These are phyloP conservation scores for Pristionchus japonicus DNA, from an alignment of 2,888 invertebrate species.

Conservation along the genomic window DNA sequence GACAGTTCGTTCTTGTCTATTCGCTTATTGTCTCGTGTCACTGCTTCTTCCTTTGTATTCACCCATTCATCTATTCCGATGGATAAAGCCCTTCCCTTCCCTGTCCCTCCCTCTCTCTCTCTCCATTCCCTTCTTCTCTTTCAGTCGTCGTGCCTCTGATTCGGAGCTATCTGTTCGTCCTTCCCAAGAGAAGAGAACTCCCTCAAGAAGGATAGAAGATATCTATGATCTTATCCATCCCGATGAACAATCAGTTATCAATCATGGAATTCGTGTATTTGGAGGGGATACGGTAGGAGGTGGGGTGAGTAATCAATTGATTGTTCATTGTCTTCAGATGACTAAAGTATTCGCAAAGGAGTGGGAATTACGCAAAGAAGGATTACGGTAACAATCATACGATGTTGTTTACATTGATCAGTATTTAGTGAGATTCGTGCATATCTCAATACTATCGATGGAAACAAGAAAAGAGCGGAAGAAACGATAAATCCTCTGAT, in stretches of 20 bases:
- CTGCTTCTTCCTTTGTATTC: not conserved
- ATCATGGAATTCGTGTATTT: constrained; percentile 39
- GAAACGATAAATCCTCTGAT: constrained; percentile 8
- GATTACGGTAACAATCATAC: constrained; percentile 44
- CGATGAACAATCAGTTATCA: constrained; percentile 35
- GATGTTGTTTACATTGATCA: too few species aligned
- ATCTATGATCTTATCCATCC: constrained; percentile 33
- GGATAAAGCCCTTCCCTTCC: too few species aligned
- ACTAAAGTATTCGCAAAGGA: constrained; percentile 50
- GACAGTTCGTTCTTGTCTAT: not conserved
- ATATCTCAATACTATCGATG: not conserved
- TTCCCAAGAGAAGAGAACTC: not conserved
- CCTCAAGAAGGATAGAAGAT: not conserved
- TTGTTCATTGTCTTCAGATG: constrained; percentile 42
- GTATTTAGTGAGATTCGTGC: not conserved
- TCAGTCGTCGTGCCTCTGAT: constrained; percentile 47
- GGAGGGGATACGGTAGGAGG: constrained; percentile 48
- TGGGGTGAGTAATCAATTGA: not conserved
- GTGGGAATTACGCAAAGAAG: constrained; percentile 48
- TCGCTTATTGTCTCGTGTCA: not conserved
- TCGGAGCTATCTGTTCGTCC: constrained; percentile 27
- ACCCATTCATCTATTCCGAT: too few species aligned
- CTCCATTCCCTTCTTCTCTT: not conserved
- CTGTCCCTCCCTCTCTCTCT: too few species aligned
- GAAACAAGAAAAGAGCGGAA: not conserved